A percentile compares a stretch with the other conserved stretches of the same genome.
Conservation (phyloP, 2,888 invertebrate genomes). For the Idaea biselata region DNA sequence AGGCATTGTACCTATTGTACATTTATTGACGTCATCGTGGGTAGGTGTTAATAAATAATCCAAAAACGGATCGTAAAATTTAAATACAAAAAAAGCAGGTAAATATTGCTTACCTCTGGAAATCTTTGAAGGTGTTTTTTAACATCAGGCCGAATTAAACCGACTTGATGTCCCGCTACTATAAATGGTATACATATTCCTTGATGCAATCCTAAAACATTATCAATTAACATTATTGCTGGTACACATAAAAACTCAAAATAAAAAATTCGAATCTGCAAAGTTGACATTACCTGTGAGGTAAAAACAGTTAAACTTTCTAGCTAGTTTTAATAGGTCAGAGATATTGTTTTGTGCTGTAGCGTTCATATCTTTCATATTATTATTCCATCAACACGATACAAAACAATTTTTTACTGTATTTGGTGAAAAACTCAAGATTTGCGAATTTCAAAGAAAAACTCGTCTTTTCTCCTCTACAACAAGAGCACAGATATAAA, state of each 20-base stretch:
- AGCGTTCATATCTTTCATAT: constrained; percentile 76
- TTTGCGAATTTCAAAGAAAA: constrained; percentile 16
- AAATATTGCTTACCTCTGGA: constrained; percentile 83
- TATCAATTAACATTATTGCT: constrained; percentile 21
- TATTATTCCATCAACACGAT: constrained; percentile 49
- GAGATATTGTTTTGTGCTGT: constrained; percentile 67
- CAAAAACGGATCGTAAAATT: background rate
- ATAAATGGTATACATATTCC: constrained; percentile 92
- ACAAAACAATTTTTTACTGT: constrained; percentile 5
- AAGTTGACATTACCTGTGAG: constrained; percentile 83
- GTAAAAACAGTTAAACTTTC: constrained; percentile 94
- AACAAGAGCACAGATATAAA: background rate
- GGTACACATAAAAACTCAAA: constrained; percentile 18
- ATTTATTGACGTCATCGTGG: background rate
- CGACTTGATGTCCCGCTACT: constrained; percentile 94
- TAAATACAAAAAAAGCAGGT: background rate
- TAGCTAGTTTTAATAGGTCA: constrained; percentile 87
- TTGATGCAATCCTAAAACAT: constrained; percentile 84
- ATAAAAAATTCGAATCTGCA: constrained; percentile 21
- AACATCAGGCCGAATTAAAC: constrained; percentile 91
- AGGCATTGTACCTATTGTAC: background rate
- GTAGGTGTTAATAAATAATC: background rate
- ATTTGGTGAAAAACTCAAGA: constrained; percentile 20
- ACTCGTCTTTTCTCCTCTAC: background rate
- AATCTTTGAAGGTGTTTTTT: constrained; percentile 89